A percentile compares a stretch with the other conserved stretches of the same genome.
These are phyloP conservation scores for Penaeus monodon DNA, from an alignment of 2,888 invertebrate genomes.

Conservation along the genomic window DNA sequence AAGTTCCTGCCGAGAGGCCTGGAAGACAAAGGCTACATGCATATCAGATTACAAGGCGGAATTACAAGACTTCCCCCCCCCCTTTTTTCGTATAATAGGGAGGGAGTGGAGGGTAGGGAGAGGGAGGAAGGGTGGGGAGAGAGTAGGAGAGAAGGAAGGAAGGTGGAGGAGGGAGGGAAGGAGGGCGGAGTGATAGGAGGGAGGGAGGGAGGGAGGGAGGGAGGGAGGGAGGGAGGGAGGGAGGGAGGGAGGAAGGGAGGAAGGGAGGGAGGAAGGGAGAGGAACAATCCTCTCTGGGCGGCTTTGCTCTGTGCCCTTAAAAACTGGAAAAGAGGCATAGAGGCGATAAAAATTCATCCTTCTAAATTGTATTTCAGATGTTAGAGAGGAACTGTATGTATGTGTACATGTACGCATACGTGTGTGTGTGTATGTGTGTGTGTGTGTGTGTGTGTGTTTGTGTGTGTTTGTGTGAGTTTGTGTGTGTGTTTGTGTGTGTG, in stretches of 20 bases:
- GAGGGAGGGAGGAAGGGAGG: neutral
- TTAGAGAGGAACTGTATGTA: too few species aligned
- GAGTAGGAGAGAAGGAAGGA: neutral
- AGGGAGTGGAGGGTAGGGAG: too few species aligned
- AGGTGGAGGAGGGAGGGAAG: too few species aligned
- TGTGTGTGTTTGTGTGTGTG: too few species aligned
- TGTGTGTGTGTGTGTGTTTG: too few species aligned
- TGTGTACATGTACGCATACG: too few species aligned
- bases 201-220: neutral
- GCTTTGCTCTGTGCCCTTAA: neutral
- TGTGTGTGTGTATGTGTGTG: too few species aligned
- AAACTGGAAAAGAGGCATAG: too few species aligned
- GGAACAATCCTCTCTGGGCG: neutral
- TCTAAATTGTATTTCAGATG: too few species aligned
- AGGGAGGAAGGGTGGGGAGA: neutral
- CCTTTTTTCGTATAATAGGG: neutral
- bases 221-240: neutral
- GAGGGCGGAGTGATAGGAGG: neutral
- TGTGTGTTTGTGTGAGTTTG: too few species aligned
- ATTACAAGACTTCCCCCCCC: neutral
- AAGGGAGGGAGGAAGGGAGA: neutral
- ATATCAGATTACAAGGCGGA: slow-evolving; percentile 26
- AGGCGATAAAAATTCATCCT: too few species aligned
- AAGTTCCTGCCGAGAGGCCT: slow-evolving; percentile 25
- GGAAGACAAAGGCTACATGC: slow-evolving; percentile 36